Evolutionary conservation across 2,113 vertebrate species (phyloP).

Genomic region (Epinephelus cyanopodus): DNA sequence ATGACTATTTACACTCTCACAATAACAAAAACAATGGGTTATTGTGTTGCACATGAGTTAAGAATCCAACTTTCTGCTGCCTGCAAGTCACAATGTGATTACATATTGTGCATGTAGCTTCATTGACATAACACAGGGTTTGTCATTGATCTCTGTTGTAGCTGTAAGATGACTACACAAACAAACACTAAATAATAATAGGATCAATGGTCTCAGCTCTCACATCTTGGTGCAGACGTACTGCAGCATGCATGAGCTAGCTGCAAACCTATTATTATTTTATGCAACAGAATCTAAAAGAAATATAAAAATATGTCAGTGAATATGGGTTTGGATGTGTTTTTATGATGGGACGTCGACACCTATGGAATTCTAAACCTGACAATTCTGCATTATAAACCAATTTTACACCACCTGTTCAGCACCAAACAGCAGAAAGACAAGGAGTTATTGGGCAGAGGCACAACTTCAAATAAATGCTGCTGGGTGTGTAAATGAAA

Average conservation of each 20-base stretch:
- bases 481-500: too few relatives aligned
- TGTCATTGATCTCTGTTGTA: not conserved
- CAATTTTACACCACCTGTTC: too few relatives aligned
- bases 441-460: too few relatives aligned
- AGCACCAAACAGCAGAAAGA: too few relatives aligned
- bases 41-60: not conserved
- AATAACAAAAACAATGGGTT: not conserved
- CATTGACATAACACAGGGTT: not conserved
- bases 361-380: too few relatives aligned
- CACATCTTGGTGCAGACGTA: not conserved
- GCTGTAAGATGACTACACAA: not conserved
- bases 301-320: not conserved
- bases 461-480: too few relatives aligned
- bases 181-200: not conserved
- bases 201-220: not conserved
- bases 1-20: not conserved
- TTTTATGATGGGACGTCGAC: not conserved
- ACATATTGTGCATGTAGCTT: too few relatives aligned
- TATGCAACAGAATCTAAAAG: not conserved
- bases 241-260: not conserved
- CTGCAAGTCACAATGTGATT: not conserved
- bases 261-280: not conserved
- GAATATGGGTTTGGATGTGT: not conserved
- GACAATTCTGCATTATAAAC: too few relatives aligned
- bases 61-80: not conserved